Base-by-base conservation (phyloP, 2,797 vertebrate species). In the Pogoniulus pusillus region DNA sequence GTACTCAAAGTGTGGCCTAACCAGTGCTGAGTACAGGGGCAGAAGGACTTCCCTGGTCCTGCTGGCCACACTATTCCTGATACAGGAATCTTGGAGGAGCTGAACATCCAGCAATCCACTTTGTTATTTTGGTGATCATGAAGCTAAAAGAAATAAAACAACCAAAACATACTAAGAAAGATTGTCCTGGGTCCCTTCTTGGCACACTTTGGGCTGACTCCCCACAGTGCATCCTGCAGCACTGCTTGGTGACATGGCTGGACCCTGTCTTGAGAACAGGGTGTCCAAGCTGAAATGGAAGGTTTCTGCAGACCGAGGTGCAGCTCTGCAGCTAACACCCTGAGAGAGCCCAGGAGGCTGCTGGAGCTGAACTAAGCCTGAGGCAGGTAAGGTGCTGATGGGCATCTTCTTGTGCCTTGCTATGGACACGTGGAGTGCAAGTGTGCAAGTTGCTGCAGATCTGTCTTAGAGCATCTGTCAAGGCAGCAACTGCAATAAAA, bases 401-500 rank as follows among this genome's bases (percentile, higher is more conserved):
- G 75, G 43, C 43, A 82, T 15, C 51, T 78, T 32, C 39, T 29
- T 18, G 45, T 45, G 24, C 65, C 43, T 64, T 47, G 2, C 53
- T 41, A 5, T 12, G 10, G 5, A 20, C 49, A 13, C 16, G 58
- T 12, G 32, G 83, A 54, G 35, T 4, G 27, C 16, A 65, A 29
- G 24, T 0, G 35, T 4, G 27, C 16, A 65, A 29, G 24, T 0
- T 1, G 1, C 30, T 64, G 53, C 22, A 13, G 41, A 43, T 57
- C 24, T 6, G 4, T 26, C 65, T 49, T 16, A 2, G 53, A 62
- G 64, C 51, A 65, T 62, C 82, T 45, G 29, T 18, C 49, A 32
- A 32, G 62, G 27, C 39, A 77, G 49, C 34, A 64, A 32, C 74
- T 30, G 20, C 58, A 62, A 51, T 18, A 60, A 74, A 74, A 64